phyloP scores from a whole-genome alignment of 2,888 invertebrate genomes.

The Strigamia maritima region DNA sequence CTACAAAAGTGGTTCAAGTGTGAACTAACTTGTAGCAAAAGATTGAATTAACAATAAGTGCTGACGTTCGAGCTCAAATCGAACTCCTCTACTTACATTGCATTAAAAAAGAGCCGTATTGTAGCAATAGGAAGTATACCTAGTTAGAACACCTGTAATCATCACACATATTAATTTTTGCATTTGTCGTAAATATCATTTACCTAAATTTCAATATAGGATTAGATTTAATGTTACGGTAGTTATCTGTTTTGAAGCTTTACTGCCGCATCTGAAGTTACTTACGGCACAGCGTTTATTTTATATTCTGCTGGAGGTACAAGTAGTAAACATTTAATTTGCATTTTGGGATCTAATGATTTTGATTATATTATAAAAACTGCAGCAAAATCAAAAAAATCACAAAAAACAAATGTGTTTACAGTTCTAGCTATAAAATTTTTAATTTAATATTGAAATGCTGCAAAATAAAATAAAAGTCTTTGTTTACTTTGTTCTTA shows the following conservation, averaged over 20 bases:
- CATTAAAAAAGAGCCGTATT: neutral
- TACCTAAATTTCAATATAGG: neutral
- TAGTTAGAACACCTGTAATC: constrained; percentile 35
- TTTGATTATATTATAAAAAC: neutral
- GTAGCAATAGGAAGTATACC: neutral
- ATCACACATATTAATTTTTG: constrained; percentile 33
- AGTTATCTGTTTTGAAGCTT: constrained; percentile 49
- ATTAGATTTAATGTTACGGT: neutral
- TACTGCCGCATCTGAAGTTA: constrained; percentile 54
- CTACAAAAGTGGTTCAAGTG: constrained; percentile 35
- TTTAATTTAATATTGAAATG: no score
- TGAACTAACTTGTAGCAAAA: constrained; percentile 17
- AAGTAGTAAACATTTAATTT: neutral
- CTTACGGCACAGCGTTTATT: constrained; percentile 53
- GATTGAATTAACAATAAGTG: neutral
- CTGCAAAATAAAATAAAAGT: no score
- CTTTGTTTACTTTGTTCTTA: no score
- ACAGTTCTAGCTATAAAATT: no score
- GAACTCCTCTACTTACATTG: constrained; percentile 1
- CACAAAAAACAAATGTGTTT: no score
- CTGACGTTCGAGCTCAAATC: neutral
- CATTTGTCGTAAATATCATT: constrained; percentile 16
- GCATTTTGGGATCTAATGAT: neutral
- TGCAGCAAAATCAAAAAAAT: no score
- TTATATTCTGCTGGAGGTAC: neutral